phyloP scores from a whole-genome alignment of 2,888 invertebrate genomes.

The Microctonus hyperodae region DNA sequence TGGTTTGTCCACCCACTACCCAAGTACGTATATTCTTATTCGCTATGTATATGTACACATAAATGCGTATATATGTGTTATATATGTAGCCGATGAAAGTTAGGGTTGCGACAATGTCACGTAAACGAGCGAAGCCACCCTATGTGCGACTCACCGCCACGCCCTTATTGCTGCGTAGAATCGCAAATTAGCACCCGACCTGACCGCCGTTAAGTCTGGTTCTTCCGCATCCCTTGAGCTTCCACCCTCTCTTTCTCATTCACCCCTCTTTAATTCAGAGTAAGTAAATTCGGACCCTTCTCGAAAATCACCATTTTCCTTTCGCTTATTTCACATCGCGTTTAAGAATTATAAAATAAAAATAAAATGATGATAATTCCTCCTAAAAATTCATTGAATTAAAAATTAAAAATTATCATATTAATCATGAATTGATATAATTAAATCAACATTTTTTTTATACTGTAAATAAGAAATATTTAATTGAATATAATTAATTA shows the following conservation, averaged over 20 bases:
- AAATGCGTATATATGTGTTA: too few relatives aligned
- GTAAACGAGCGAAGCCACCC: conserved; percentile 55
- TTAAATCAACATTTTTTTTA: too few relatives aligned
- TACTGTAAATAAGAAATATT: too few relatives aligned
- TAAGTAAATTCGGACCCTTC: not conserved
- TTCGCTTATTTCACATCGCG: not conserved
- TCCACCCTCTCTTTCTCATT: conserved; percentile 12
- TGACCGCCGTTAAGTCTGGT: conserved; percentile 39
- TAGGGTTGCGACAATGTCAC: conserved; percentile 56
- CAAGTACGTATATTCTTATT: too few relatives aligned
- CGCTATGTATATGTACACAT: too few relatives aligned
- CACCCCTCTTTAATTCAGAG: too few relatives aligned
- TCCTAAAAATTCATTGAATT: not conserved
- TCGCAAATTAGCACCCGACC: conserved; percentile 54
- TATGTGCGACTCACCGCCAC: conserved; percentile 52
- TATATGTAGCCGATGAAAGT: conserved; percentile 22
- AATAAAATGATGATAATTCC: too few relatives aligned
- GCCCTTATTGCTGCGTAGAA: conserved; percentile 53
- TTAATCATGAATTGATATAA: too few relatives aligned
- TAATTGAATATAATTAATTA: not conserved
- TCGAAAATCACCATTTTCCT: not conserved
- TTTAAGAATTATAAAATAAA: too few relatives aligned
- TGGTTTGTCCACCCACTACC: not conserved
- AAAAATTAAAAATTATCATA: too few relatives aligned
- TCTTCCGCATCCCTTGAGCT: conserved; percentile 11